Evolutionary conservation across 2,113 vertebrate species (phyloP).

Genomic region (Bubalus kerabau): DNA sequence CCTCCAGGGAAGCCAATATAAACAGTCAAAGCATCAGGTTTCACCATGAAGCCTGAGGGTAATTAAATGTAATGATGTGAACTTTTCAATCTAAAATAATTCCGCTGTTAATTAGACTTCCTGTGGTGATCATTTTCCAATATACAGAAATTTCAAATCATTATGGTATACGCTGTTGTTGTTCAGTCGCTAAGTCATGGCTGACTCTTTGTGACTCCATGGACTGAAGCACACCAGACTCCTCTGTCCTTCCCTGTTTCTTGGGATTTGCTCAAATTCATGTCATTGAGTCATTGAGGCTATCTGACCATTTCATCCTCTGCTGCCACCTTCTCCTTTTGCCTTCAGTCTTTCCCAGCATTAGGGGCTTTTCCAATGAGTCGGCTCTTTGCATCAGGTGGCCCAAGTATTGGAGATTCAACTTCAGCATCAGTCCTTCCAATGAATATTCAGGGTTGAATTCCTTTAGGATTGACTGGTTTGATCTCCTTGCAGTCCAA

Average conservation of each 20-base stretch:
- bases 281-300: background rate
- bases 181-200: background rate
- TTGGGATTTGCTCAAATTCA: background rate
- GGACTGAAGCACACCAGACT: background rate
- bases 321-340: fast-evolving
- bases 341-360: background rate
- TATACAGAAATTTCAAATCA: background rate
- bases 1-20: background rate
- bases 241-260: background rate
- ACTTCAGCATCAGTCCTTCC: background rate
- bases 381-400: background rate
- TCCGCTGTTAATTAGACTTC: background rate
- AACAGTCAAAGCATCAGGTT: background rate
- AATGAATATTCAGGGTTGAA: background rate
- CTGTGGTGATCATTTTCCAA: background rate
- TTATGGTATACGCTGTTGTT: background rate
- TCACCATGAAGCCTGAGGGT: background rate
- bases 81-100: background rate
- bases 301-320: background rate
- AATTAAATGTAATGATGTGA: background rate
- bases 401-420: background rate
- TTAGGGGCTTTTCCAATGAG: background rate
- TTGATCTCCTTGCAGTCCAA: background rate
- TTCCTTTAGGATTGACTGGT: background rate
- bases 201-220: background rate